Base-by-base conservation (phyloP, 1,140 invertebrate genomes). In the Leptestheria dahalacensis region DNA sequence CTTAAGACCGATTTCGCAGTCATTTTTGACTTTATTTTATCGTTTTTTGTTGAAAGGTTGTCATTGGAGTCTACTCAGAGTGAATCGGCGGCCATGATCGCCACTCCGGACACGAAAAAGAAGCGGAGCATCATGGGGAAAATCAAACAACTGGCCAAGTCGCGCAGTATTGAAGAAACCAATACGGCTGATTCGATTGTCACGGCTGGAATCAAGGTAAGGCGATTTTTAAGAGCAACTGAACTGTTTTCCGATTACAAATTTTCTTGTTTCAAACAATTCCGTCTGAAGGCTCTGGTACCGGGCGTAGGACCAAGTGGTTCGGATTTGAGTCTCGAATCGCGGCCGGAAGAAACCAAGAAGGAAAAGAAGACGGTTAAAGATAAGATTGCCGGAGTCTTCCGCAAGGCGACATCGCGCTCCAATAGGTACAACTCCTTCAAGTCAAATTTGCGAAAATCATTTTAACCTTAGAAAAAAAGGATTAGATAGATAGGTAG, bases 61-160 rank as follows among this genome's bases (percentile, higher is more conserved):
- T 91, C 87, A 0, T 83, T 82, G 48, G 85, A 85, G 20, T 91
- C 88, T 4, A 85, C 85, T 0, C 86, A 88, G 67, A 91, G 87
- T 69, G 88, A 91, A 66, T 77, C 86, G 57, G 53, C 53, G 9
- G 33, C 33, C 6, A 71, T 84, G 2, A 78, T 80, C 2, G 70
- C 71, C 3, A 71, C 76, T 56, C 72, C 73, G 12, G 81, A 83
- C 52, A 88, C 88, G 65, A 87, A 86, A 68, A 87, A 88, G 68
- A 83, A 84, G 69, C 85, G 85, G 70, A 79, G 86, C 33, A 71
- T 91, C 49, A 86, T 91, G 67, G 84, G 84, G 25, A 90, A 90
- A 73, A 72, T 92, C 53, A 86, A 84, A 63, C 86, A 86, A 66
- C 71, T 91, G 20, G 88, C 86, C 10, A 91, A 91, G 74, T 88